These are phyloP conservation scores for Anguilla marmorata DNA, from an alignment of 2,797 vertebrate genomes.

Conservation along the genomic window DNA sequence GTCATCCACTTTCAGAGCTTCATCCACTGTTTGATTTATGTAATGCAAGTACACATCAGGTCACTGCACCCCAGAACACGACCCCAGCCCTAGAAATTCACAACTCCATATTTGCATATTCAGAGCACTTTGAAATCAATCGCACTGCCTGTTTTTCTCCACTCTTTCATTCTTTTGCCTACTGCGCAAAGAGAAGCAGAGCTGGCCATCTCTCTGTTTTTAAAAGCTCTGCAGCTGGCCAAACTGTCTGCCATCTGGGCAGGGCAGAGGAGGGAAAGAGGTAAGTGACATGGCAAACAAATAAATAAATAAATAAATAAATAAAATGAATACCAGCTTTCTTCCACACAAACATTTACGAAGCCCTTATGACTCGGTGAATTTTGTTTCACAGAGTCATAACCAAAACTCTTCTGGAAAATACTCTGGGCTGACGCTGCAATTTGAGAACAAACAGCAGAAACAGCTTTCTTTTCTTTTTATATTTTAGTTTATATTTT, in stretches of 20 bases:
- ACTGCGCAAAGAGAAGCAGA: not conserved
- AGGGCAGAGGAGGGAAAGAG: not conserved
- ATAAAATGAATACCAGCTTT: not conserved
- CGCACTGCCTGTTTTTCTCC: not conserved
- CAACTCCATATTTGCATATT: not conserved
- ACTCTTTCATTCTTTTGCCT: not conserved
- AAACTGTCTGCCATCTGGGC: not conserved
- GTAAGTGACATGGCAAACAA: not conserved
- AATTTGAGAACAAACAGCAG: not conserved
- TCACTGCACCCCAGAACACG: not conserved
- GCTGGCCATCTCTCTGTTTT: slow-evolving; percentile 11
- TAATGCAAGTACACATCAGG: not conserved
- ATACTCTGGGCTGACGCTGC: not conserved
- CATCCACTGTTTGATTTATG: not conserved
- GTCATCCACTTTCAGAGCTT: slow-evolving; percentile 13
- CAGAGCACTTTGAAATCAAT: not conserved
- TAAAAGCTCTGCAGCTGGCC: slow-evolving; percentile 13
- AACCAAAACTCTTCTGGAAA: not conserved
- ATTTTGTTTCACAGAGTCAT: not conserved
- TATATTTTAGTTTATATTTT: slow-evolving; percentile 6
- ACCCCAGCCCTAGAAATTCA: not conserved
- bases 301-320: not conserved
- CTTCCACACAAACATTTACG: not conserved
- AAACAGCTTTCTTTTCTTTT: not conserved
- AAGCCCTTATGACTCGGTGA: not conserved